Conservation (phyloP, 2,113 vertebrate genomes). For the Dissostichus mawsoni region DNA sequence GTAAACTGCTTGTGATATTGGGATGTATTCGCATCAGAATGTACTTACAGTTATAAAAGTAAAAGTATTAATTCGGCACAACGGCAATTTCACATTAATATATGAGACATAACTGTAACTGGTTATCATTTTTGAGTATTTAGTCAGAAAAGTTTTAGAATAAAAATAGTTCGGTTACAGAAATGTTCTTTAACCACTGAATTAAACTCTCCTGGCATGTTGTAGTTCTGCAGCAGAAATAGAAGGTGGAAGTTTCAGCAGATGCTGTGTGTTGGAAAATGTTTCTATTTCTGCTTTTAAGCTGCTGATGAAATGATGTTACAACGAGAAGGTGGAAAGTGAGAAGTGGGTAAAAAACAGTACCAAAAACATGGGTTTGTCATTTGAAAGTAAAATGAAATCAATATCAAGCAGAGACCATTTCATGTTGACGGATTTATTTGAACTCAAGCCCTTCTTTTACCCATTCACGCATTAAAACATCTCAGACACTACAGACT, state of each 20-base stretch:
- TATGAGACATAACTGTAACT: too few species aligned
- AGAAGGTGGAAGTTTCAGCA: constrained; percentile 4
- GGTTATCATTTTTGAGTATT: too few species aligned
- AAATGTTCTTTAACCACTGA: not conserved
- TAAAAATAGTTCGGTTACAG: not conserved
- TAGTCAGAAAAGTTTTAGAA: too few species aligned
- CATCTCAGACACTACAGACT: constrained; percentile 50
- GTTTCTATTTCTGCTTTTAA: constrained; percentile 45
- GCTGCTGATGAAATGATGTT: too few species aligned
- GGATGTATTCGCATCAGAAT: too few species aligned
- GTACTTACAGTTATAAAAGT: too few species aligned
- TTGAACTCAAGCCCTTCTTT: constrained; percentile 54
- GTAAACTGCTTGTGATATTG: too few species aligned
- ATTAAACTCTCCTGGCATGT: not conserved
- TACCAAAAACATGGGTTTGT: not conserved
- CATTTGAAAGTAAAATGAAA: not conserved
- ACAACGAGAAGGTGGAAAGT: constrained; percentile 27
- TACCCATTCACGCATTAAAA: constrained; percentile 63
- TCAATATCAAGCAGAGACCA: not conserved
- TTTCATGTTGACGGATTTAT: constrained; percentile 60
- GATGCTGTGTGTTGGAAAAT: constrained; percentile 2
- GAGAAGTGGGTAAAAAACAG: constrained; percentile 19
- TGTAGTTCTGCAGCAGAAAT: not conserved
- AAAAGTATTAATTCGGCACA: too few species aligned
- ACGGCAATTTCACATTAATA: too few species aligned